These are phyloP conservation scores for Betta splendens DNA, from an alignment of 2,797 vertebrate genomes.

Conservation along the genomic window DNA sequence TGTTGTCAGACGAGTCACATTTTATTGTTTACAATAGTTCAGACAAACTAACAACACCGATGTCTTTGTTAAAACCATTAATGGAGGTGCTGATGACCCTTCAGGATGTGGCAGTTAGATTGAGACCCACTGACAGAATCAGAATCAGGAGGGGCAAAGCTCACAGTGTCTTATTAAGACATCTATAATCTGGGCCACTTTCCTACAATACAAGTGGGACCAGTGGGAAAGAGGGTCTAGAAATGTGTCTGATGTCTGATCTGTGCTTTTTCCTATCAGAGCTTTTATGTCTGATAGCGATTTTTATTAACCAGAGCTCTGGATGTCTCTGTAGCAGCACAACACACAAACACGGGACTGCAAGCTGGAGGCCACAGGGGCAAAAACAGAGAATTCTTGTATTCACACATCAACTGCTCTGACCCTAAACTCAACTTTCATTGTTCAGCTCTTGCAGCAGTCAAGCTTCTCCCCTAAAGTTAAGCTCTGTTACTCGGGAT, in stretches of 20 bases:
- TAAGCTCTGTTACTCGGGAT: conserved; percentile 20
- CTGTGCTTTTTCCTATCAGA: no score
- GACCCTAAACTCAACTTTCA: conserved; percentile 2
- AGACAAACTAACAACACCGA: no score
- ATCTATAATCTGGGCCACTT: background rate
- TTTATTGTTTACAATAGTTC: no score
- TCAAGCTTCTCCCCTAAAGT: background rate
- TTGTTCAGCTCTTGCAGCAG: background rate
- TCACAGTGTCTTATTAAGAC: background rate
- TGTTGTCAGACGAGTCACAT: no score
- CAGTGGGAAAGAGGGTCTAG: background rate
- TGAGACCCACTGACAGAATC: no score
- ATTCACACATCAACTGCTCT: conserved; percentile 46
- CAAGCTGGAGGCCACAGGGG: conserved; percentile 30
- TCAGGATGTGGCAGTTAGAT: no score
- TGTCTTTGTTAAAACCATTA: no score
- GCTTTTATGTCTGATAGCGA: no score
- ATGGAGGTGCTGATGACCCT: no score
- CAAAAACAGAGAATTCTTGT: conserved; percentile 34
- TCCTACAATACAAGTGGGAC: background rate
- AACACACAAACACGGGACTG: conserved; percentile 30
- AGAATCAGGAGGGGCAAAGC: no score
- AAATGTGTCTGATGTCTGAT: no score
- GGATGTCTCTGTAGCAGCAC: conserved; percentile 31
- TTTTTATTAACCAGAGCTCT: conserved; percentile 10